Base-by-base conservation (phyloP, 1,140 invertebrate genomes). In the Cherax destructor region DNA sequence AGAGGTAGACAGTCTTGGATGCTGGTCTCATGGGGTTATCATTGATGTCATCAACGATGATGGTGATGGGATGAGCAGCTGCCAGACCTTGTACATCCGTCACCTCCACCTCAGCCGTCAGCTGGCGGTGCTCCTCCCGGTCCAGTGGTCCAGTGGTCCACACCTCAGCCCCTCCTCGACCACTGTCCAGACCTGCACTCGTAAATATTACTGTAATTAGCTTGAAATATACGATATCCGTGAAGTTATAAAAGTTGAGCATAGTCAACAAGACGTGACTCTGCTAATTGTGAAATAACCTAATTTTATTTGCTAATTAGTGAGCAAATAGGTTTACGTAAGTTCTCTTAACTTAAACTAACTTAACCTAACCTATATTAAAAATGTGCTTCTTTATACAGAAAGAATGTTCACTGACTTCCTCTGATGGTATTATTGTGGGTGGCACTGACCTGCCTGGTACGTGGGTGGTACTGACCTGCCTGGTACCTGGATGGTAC, bases 1-100 rank as follows among this genome's bases (percentile, higher is more conserved):
- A 95, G 1, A 95, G 94, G 93, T 94, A 94, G 52, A 95, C 95
- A 49, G 94, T 94, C 93, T 95, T 95, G 65, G 93, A 93, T 9
- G 95, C 95, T 52, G 95, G 93, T 24, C 93, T 93, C 94, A 95
- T 95, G 13, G 98, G 97, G 95, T 98, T 98, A 86, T 95, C 98
- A 94, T 99, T 99, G 1, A 98, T 97, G 94, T 99, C 98, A 1
- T 98, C 98, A 52, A 99, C 98, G 95, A 99, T 98, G 59, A 99
- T 98, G 4, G 98, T 98, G 94, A 99, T 98, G 52, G 69, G 74
- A 65, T 81, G 77, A 0, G 83, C 74, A 21, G 87, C 77, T 11
- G 88, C n/a, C 74, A 92, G 61, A 3, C 88, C 88, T 24, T 86
- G 74, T 9, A 88, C 88, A 65, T 92, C 92, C 30, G 83, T n/a